Conservation (phyloP, 2,113 vertebrate species). For the Eudorcas thomsonii region DNA sequence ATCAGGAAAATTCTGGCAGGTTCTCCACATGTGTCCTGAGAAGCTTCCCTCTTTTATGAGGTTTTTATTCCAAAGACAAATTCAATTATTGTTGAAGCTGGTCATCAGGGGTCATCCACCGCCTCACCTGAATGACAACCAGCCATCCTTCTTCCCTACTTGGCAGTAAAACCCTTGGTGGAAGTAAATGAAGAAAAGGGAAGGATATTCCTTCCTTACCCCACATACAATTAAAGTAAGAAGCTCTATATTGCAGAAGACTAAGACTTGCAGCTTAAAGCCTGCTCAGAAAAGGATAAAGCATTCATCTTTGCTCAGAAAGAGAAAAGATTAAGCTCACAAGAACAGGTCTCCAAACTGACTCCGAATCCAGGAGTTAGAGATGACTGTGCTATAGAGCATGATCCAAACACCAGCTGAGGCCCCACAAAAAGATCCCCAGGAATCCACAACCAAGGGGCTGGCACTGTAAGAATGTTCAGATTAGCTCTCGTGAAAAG, state of each 20-base stretch:
- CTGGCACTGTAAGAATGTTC: conserved; percentile 6
- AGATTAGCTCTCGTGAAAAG: conserved; percentile 49
- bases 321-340: conserved; percentile 66
- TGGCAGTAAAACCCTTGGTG: neutral
- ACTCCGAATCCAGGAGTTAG: conserved; percentile 50
- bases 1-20: neutral
- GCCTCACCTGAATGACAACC: neutral
- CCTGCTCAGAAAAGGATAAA: conserved; percentile 37
- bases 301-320: conserved; percentile 40
- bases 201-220: conserved; percentile 21
- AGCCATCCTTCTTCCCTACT: neutral
- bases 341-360: conserved; percentile 54
- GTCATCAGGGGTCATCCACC: neutral
- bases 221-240: conserved; percentile 59
- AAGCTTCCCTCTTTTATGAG: conserved; percentile 16
- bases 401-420: conserved; percentile 12
- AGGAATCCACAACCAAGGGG: conserved; percentile 25
- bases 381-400: conserved; percentile 36
- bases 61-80: conserved; percentile 47
- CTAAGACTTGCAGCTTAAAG: conserved; percentile 39
- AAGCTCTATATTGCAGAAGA: conserved; percentile 17
- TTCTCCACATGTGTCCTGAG: neutral
- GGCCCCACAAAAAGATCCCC: neutral
- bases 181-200: conserved; percentile 19
- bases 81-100: neutral